phyloP scores from a whole-genome alignment of 2,888 invertebrate genomes.

The Brachyopa scutellaris region DNA sequence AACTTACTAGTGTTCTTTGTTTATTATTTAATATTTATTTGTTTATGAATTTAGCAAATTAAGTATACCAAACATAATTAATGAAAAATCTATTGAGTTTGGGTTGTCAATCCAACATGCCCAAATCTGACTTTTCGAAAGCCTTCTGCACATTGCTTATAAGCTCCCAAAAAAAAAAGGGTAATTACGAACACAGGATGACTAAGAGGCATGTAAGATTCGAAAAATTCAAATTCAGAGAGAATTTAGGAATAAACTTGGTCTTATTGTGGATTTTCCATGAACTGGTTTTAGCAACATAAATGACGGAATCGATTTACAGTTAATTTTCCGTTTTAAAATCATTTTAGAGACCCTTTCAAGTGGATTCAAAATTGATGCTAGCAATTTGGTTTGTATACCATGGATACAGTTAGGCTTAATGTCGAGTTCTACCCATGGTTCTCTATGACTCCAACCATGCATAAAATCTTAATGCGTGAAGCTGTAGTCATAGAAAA shows the following conservation, averaged over 20 bases:
- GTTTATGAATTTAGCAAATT: constrained; percentile 49
- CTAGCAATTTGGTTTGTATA: not conserved
- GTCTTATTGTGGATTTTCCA: constrained; percentile 76
- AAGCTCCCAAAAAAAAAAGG: constrained; percentile 76
- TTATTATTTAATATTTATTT: too few relatives aligned
- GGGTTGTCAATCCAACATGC: constrained; percentile 17
- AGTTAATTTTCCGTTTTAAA: not conserved
- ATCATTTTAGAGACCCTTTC: not conserved
- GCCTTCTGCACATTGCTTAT: constrained; percentile 76
- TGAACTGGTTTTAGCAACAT: constrained; percentile 76
- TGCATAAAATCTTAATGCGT: constrained; percentile 52
- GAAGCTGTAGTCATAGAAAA: constrained; percentile 72
- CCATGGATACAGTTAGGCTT: not conserved
- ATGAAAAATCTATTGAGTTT: constrained; percentile 29
- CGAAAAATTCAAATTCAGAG: constrained; percentile 34
- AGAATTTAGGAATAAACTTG: constrained; percentile 69
- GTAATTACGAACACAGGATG: constrained; percentile 54
- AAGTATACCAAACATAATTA: not conserved
- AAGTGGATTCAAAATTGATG: constrained; percentile 56
- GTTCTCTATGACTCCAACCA: not conserved
- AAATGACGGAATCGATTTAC: constrained; percentile 74
- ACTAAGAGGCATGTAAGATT: not conserved
- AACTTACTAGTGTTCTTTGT: too few relatives aligned
- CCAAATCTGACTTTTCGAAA: constrained; percentile 76
- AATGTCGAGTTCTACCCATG: constrained; percentile 2